These are phyloP conservation scores for Hybos culiciformis DNA, from an alignment of 2,888 invertebrate genomes.

Conservation along the genomic window DNA sequence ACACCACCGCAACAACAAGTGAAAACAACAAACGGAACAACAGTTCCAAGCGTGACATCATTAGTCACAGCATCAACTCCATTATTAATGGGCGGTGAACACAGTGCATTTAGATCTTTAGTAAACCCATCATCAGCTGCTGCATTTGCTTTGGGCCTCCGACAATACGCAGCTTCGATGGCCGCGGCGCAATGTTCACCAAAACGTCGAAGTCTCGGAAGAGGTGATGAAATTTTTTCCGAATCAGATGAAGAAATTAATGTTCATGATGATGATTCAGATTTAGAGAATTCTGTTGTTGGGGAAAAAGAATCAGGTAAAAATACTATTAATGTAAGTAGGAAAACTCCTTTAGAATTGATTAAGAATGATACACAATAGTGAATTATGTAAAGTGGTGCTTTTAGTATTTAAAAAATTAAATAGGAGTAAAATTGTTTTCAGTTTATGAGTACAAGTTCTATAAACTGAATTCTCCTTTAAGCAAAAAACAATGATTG, in stretches of 20 bases:
- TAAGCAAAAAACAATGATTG: no score
- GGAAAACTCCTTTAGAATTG: no score
- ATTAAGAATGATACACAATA: no score
- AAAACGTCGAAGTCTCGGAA: background rate
- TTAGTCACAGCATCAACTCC: conserved; percentile 38
- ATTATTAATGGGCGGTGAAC: conserved; percentile 74
- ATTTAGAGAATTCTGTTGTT: conserved; percentile 37
- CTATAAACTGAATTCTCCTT: no score
- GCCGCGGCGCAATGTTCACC: conserved; percentile 13
- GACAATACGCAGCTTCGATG: conserved; percentile 23
- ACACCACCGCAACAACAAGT: conserved; percentile 20
- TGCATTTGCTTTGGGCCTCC: conserved; percentile 36
- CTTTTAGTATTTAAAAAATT: no score
- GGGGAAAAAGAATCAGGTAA: no score
- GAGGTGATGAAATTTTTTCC: background rate
- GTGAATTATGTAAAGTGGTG: no score
- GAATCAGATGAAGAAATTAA: conserved; percentile 54
- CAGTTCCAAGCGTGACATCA: conserved; percentile 27
- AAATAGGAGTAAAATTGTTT: no score
- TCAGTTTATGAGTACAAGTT: no score
- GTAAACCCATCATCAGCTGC: conserved; percentile 47
- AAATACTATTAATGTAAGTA: no score
- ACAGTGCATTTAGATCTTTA: conserved; percentile 72
- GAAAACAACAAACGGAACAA: conserved; percentile 32
- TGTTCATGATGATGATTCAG: conserved; percentile 55